phyloP scores from a whole-genome alignment of 1,140 invertebrate genomes.

The Diorhabda carinulata region DNA sequence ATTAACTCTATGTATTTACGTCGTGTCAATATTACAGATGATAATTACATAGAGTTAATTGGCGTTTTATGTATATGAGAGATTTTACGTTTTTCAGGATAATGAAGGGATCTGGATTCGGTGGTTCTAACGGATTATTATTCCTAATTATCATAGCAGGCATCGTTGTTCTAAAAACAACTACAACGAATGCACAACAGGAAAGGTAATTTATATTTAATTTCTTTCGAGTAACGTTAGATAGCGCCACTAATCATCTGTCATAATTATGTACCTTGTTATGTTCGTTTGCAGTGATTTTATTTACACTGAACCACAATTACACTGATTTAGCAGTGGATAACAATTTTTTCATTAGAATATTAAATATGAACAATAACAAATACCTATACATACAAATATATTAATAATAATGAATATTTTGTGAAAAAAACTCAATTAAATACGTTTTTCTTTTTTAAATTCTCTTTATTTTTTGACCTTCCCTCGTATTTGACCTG shows the following conservation, averaged over 20 bases:
- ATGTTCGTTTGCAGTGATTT: not conserved
- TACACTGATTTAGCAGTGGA: not conserved
- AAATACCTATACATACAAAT: not conserved
- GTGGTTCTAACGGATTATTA: not conserved
- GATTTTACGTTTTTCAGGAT: not conserved
- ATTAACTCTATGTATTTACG: too few species aligned
- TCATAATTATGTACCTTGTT: not conserved
- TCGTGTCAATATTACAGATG: too few species aligned
- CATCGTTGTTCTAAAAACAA: not conserved
- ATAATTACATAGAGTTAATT: too few species aligned
- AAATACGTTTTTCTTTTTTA: too few species aligned
- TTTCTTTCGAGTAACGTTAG: too few species aligned
- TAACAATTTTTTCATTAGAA: not conserved
- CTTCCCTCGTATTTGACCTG: too few species aligned
- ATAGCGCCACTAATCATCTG: too few species aligned
- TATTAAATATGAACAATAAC: not conserved
- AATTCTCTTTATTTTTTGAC: too few species aligned
- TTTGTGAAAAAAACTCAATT: too few species aligned
- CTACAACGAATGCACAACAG: constrained; percentile 1
- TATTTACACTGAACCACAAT: not conserved
- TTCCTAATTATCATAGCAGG: not conserved
- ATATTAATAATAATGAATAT: too few species aligned
- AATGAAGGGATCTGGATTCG: not conserved
- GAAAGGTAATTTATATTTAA: not conserved
- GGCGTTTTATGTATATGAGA: too few species aligned